Evolutionary conservation across 2,888 invertebrate genomes (phyloP).

Genomic region (Barypeithes pellucidus): DNA sequence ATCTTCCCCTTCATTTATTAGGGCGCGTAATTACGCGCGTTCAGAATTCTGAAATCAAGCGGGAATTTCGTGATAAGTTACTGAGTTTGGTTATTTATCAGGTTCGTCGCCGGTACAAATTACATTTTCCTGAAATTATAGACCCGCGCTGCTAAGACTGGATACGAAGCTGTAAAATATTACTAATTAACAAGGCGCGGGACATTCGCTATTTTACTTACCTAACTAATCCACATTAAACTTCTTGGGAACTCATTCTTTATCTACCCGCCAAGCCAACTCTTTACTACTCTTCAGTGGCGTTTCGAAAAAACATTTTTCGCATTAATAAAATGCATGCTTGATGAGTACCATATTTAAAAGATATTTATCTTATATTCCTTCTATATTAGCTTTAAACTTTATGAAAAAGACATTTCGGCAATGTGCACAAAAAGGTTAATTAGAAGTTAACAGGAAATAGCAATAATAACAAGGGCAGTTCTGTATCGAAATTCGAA

Average conservation of each 20-base stretch:
- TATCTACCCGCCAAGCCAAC: conserved; percentile 59
- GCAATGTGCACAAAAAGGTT: no score
- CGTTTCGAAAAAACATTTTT: conserved; percentile 4
- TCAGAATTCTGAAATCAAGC: conserved; percentile 54
- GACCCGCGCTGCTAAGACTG: conserved; percentile 59
- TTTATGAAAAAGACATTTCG: no score
- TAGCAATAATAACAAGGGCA: conserved; percentile 12
- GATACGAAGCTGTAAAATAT: conserved; percentile 67
- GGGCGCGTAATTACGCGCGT: conserved; percentile 43
- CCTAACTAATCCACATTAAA: conserved; percentile 60
- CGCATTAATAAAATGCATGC: no score
- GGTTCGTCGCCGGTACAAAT: conserved; percentile 63
- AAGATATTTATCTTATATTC: no score
- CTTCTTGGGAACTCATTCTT: conserved; percentile 62
- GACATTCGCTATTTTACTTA: conserved; percentile 65
- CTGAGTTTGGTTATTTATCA: conserved; percentile 62
- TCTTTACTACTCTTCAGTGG: conserved; percentile 56
- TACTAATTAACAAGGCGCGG: conserved; percentile 69
- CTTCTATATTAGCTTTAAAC: no score
- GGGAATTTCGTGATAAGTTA: conserved; percentile 59
- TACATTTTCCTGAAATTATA: conserved; percentile 63
- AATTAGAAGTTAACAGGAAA: conserved; percentile 24
- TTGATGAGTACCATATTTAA: no score
- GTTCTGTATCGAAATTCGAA: conserved; percentile 14
- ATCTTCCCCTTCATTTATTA: conserved; percentile 51